Conservation (phyloP, 2,888 invertebrate species). For the Rotaria macrura region DNA sequence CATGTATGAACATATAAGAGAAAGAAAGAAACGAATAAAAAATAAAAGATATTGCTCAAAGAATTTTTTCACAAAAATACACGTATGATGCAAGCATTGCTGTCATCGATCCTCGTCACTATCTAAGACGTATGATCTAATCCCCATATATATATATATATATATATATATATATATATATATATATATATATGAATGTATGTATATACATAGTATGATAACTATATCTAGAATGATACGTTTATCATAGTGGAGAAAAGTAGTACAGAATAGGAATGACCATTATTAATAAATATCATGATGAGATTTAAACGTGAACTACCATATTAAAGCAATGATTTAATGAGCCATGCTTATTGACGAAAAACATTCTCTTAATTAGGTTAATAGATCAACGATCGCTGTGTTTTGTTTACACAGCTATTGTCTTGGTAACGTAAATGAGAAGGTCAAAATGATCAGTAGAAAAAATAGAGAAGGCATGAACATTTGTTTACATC, state of each 20-base stretch:
- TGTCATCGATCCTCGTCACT: neutral
- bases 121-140: neutral
- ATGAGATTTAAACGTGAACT: neutral
- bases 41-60: neutral
- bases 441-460: neutral
- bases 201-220: neutral
- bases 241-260: neutral
- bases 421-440: neutral
- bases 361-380: neutral
- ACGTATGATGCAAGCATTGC: neutral
- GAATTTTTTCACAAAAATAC: neutral
- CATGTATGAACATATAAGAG: neutral
- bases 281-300: too few species aligned
- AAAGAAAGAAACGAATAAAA: too few species aligned
- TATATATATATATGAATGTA: neutral
- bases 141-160: neutral
- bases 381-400: neutral
- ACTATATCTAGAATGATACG: neutral
- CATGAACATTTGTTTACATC: neutral
- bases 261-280: neutral
- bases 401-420: neutral
- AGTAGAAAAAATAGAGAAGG: neutral
- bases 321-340: neutral
- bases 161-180: neutral
- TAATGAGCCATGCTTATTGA: neutral